phyloP scores from a whole-genome alignment of 2,113 vertebrate species.

The Rhineura floridana region DNA sequence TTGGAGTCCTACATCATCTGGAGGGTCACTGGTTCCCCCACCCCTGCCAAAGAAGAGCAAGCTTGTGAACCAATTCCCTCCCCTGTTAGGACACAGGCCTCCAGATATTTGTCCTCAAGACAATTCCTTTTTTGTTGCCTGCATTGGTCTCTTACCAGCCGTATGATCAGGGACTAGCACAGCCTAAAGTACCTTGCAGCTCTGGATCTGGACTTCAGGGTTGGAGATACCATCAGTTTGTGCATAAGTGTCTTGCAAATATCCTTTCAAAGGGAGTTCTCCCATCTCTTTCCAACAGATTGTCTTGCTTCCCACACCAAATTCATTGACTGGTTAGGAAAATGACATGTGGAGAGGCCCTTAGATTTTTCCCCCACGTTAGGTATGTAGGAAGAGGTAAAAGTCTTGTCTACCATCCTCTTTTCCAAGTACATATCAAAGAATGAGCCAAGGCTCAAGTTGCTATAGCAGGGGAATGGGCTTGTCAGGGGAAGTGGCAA shows the following conservation, averaged over 20 bases:
- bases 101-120: not conserved
- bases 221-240: not conserved
- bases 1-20: too few species aligned
- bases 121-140: not conserved
- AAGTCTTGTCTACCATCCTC: not conserved
- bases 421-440: not conserved
- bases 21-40: too few species aligned
- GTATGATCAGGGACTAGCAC: not conserved
- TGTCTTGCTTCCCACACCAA: not conserved
- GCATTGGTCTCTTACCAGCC: not conserved
- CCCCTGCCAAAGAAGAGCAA: not conserved
- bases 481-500: not conserved
- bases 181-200: not conserved
- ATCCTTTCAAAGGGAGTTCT: not conserved
- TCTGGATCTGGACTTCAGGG: not conserved
- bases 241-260: too few species aligned
- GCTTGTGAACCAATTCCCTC: not conserved
- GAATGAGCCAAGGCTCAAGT: too few species aligned
- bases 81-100: not conserved
- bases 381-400: not conserved
- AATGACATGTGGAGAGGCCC: not conserved
- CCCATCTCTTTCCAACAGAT: not conserved
- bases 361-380: not conserved
- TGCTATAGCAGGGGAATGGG: too few species aligned
- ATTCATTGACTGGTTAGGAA: not conserved